Evolutionary conservation across 2,113 vertebrate species (phyloP).

Genomic region (Sapajus apella): DNA sequence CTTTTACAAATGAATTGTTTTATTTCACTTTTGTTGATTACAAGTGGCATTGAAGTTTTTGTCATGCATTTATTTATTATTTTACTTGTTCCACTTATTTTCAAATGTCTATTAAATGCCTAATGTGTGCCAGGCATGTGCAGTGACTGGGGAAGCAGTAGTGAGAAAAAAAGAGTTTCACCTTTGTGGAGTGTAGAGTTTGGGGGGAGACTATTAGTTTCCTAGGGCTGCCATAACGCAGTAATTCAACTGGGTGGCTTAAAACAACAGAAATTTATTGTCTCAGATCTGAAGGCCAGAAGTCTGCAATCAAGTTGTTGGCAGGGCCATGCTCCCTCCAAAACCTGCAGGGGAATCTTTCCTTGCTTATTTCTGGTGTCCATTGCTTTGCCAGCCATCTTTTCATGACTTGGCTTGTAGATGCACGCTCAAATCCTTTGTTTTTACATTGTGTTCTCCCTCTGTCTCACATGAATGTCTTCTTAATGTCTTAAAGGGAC

Average conservation of each 20-base stretch:
- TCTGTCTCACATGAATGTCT: no score
- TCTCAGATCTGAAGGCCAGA: not conserved
- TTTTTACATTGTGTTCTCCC: not conserved
- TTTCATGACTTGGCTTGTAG: not conserved
- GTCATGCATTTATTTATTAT: not conserved
- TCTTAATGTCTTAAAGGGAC: no score
- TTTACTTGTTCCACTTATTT: not conserved
- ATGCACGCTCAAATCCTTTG: not conserved
- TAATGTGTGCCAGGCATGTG: not conserved
- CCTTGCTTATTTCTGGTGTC: not conserved
- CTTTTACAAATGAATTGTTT: conserved; percentile 2
- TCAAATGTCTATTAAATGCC: not conserved
- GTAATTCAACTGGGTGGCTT: no score
- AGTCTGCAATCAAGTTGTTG: not conserved
- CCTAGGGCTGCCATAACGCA: not conserved
- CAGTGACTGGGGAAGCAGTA: not conserved
- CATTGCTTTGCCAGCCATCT: not conserved
- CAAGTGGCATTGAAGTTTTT: not conserved
- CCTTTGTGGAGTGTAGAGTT: not conserved
- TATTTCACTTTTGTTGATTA: not conserved
- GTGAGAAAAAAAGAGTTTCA: not conserved
- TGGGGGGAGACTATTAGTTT: not conserved
- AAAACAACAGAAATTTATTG: not conserved
- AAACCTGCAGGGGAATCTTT: not conserved
- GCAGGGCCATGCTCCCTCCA: not conserved